These are phyloP conservation scores for Eulemur mongoz DNA, from an alignment of 2,797 vertebrate species.

Conservation along the genomic window DNA sequence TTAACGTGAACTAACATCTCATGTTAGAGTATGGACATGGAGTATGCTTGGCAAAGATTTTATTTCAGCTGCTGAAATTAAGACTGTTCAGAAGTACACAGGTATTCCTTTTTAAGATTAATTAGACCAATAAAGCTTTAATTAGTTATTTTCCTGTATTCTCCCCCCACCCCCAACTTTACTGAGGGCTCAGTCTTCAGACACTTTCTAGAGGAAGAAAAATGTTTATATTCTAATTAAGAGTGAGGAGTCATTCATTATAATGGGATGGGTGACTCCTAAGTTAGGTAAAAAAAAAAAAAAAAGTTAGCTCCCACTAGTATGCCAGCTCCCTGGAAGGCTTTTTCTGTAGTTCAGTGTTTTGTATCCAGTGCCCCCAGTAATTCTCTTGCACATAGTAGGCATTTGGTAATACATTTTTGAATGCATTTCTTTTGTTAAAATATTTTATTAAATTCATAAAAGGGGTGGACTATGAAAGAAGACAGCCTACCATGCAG, in stretches of 20 bases:
- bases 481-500: neutral
- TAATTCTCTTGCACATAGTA: neutral
- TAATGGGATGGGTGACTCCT: neutral
- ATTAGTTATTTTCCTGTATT: neutral
- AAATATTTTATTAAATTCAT: constrained; percentile 16
- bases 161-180: neutral
- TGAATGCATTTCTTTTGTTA: constrained; percentile 1
- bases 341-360: neutral
- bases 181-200: neutral
- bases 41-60: neutral
- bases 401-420: neutral
- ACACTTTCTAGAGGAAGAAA: neutral
- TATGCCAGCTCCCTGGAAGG: neutral
- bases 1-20: neutral
- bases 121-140: neutral
- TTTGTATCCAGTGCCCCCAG: neutral
- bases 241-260: neutral
- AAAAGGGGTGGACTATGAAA: neutral
- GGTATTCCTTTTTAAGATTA: neutral
- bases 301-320: neutral
- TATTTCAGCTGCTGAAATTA: constrained; percentile 32
- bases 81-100: constrained; percentile 2
- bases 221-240: constrained; percentile 21
- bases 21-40: neutral
- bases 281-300: neutral